Evolutionary conservation across 2,888 invertebrate species (phyloP).

Genomic region (Eurytoma adleriae): DNA sequence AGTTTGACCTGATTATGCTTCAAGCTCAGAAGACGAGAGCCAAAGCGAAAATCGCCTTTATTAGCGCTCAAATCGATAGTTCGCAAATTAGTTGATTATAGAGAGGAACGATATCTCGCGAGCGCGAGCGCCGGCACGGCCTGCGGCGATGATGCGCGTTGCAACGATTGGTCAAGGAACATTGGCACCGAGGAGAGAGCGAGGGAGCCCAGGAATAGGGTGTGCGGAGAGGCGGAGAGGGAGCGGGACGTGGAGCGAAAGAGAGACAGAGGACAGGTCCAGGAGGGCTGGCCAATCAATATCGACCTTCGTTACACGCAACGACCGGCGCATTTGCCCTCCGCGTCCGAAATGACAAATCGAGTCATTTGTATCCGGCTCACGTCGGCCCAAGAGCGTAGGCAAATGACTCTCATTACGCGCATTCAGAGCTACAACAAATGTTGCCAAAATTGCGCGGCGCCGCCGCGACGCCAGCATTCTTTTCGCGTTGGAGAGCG

Average conservation of each 20-base stretch:
- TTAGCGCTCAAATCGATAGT: background rate
- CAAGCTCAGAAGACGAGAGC: background rate
- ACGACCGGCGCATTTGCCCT: background rate
- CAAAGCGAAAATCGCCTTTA: background rate
- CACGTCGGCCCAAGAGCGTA: constrained; percentile 33
- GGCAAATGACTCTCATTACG: constrained; percentile 50
- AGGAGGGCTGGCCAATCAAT: constrained; percentile 27
- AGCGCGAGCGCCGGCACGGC: background rate
- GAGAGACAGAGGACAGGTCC: no score
- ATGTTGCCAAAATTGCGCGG: constrained; percentile 40
- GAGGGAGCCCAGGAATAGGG: background rate
- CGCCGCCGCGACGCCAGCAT: background rate
- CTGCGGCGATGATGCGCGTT: background rate
- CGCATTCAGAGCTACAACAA: constrained; percentile 35
- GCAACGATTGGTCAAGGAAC: constrained; percentile 35
- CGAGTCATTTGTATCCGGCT: constrained; percentile 42
- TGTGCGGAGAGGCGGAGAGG: no score
- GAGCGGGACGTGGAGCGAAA: no score
- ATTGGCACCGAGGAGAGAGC: background rate
- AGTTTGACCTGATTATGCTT: no score
- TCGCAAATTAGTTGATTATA: constrained; percentile 33
- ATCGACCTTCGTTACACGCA: constrained; percentile 27
- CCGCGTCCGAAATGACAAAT: constrained; percentile 45
- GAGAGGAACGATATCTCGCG: background rate
- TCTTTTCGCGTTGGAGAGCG: constrained; percentile 3